Base-by-base conservation (phyloP, 1,140 invertebrate species). In the Hyposmocoma kahamanoa region DNA sequence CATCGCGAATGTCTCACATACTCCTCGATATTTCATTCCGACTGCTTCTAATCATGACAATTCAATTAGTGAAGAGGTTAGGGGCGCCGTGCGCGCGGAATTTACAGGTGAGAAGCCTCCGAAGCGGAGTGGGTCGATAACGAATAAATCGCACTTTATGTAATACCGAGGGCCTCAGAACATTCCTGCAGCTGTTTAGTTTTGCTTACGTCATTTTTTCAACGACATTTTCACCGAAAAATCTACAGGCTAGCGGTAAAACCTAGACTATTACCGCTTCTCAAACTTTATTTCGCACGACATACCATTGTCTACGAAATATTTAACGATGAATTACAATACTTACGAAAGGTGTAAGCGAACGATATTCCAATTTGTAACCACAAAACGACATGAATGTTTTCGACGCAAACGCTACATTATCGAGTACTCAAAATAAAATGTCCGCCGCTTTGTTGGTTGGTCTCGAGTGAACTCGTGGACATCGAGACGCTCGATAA, bases 341-440 rank as follows among this genome's bases (percentile, higher is more conserved):
- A 85, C 82, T 85, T 79, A 85, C 82, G 75, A 85, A 83, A 85
- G 82, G 78, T 83, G 79, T 80, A 75, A 83, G 76, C 79, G 74
- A 74, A 83, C 72, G 67, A 83, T 85, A 77, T 80, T 61, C 72
- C 57, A 83, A 81, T 75, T 75, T 68, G 75, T 78, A 75, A 83
- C 77, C 71, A 83, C 80, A 80, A 82, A 85, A 83, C 75, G 75
- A 81, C 81, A 84, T 84, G 73, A 83, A 84, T 83, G 69, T 83
- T 83, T 83, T 82, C 82, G 72, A 86, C 73, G 75, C 82, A 84
- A 84, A 79, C 78, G 83, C 84, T 87, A 87, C 84, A 87, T 87
- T 84, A 83, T 87, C 82, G 80, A 85, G 78, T 85, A 86, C 81
- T 86, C 81, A 84, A 87, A 86, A 87, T 87, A 87, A 87, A 85